Conservation (phyloP, 2,888 invertebrate genomes). For the Epicampocera succincta region DNA sequence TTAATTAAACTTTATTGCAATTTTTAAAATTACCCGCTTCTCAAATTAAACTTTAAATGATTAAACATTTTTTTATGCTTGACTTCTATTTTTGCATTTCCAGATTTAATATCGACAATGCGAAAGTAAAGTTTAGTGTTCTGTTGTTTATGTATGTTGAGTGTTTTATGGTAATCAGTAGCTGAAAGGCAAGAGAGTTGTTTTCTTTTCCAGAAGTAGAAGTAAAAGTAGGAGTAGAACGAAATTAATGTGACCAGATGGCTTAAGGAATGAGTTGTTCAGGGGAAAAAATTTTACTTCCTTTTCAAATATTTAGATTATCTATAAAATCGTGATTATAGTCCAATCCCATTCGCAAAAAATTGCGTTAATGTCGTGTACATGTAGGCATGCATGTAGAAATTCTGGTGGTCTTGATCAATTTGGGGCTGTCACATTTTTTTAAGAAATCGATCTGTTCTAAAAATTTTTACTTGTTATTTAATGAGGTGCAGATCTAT, state of each 20-base stretch:
- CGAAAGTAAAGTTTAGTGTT: constrained; percentile 10
- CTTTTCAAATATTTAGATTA: no score
- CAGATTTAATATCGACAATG: constrained; percentile 10
- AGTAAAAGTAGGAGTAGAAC: neutral
- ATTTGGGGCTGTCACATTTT: no score
- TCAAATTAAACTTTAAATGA: neutral
- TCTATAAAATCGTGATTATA: no score
- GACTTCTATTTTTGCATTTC: neutral
- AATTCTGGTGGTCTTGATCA: no score
- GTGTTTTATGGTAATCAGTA: constrained; percentile 34
- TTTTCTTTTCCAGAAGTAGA: neutral
- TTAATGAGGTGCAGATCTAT: no score
- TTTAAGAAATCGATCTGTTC: no score
- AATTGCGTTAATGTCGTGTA: no score
- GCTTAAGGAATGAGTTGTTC: neutral
- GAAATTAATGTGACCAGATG: neutral
- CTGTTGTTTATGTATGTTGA: constrained; percentile 27
- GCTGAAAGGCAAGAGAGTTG: neutral
- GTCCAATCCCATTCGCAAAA: no score
- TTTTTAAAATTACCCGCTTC: neutral
- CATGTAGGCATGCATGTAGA: no score
- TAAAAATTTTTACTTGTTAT: no score
- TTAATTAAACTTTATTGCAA: neutral
- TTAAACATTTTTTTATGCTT: neutral
- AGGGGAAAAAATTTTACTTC: no score